Evolutionary conservation across 2,888 invertebrate genomes (phyloP), one percentile per base, ranked within the genome.

Genomic region (Dicroscelio sp.): DNA sequence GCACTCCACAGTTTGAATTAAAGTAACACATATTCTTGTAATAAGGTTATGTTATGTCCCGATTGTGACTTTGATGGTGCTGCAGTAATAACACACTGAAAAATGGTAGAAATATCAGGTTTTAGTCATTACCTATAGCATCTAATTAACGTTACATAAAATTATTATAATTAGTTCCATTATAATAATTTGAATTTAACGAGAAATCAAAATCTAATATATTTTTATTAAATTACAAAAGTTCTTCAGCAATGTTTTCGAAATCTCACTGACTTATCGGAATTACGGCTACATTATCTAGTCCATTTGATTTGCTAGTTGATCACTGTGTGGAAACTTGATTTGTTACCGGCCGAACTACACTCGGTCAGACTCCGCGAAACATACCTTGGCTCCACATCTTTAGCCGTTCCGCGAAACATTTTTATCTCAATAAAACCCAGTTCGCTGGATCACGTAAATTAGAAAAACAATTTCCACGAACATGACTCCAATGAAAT

Each of bases 221-320:
- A n/a, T n/a, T n/a, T n/a, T n/a, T n/a, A n/a, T n/a, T n/a, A n/a
- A n/a, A n/a, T n/a, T n/a, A n/a, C n/a, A n/a, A n/a, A 58, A 58
- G 58, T 17, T 23, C 23, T 31, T 33, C 23, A 14, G 30, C 17
- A 58, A 23, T 20, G 12, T 58, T 75, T 35, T 75, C 33, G 23
- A 75, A 52, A 52, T 52, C 52, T 17, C 17, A 52, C 8, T 43
- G 48, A 23, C 27, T 14, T 43, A 60, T 38, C 27, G 14, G n/a
- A 48, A 43, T 52, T 31, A 55, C 35, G 33, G 67, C 52, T 65
- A 48, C 23, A 69, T 69, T 69, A 20, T 52, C 35, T 55, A 55
- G 33, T 35, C 33, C 55, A 69, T 69, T 80, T 67, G 27, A 80
- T 67, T 80, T 80, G 55, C 69, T 27, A 31, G 80, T 67, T 69